Percentiles rank a stretch among this genome's conserved stretches.
Evolutionary conservation across 2,888 invertebrate species (phyloP).

Genomic region (Brenthis daphne): DNA sequence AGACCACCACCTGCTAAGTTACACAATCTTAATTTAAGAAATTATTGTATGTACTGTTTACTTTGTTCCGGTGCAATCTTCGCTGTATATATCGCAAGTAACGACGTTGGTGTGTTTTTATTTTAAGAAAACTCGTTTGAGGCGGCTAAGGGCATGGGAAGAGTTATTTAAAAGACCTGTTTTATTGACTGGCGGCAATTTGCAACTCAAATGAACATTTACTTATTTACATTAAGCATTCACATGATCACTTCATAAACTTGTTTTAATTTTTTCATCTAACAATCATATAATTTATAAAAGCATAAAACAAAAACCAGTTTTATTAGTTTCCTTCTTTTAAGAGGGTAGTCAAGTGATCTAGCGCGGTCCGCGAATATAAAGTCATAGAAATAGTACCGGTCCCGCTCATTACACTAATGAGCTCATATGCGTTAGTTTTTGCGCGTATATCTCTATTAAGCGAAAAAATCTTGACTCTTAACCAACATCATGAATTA

Average conservation of each 20-base stretch:
- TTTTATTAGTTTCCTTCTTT: background rate
- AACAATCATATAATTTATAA: background rate
- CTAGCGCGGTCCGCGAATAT: background rate
- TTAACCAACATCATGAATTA: background rate
- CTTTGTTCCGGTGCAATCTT: too few species aligned
- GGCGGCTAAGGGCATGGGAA: conserved; percentile 8
- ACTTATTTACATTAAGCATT: conserved; percentile 1
- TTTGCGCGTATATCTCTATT: background rate
- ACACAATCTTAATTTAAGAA: background rate
- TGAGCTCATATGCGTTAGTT: background rate
- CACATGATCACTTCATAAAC: conserved; percentile 5
- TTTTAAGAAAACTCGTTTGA: conserved; percentile 4
- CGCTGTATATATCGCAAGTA: background rate
- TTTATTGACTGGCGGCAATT: conserved; percentile 8
- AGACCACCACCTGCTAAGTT: background rate
- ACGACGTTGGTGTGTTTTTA: background rate
- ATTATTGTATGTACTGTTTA: background rate
- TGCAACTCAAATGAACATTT: conserved; percentile 3
- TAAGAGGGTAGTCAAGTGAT: background rate
- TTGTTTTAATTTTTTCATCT: background rate
- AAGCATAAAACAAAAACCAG: background rate
- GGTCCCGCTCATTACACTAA: conserved; percentile 4
- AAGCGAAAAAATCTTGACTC: conserved; percentile 9
- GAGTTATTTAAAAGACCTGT: conserved; percentile 5
- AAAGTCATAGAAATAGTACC: background rate